Percentiles rank a stretch among this genome's conserved stretches.
Conservation (phyloP, 2,113 vertebrate species). For the Arenaria interpres region DNA sequence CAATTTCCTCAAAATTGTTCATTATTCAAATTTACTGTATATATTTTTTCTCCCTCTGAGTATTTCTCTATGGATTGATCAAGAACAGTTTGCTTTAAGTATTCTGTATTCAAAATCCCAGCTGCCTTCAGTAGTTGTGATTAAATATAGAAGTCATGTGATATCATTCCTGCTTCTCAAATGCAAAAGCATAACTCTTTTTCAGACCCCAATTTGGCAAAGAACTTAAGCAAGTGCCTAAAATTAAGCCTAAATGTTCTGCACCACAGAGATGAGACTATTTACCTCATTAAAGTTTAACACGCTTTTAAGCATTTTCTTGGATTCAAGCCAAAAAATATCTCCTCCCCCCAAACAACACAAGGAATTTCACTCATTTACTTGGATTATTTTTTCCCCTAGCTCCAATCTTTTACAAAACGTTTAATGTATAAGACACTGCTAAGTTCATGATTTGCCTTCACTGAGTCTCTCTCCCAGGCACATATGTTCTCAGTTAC, state of each 20-base stretch:
- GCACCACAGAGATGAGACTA: conserved; percentile 42
- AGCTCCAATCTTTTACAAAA: conserved; percentile 9
- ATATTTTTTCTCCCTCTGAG: conserved; percentile 66
- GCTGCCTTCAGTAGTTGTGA: conserved; percentile 69
- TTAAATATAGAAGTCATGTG: conserved; percentile 71
- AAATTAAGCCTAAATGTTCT: conserved; percentile 57
- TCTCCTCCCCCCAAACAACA: background rate
- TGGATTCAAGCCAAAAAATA: conserved; percentile 19
- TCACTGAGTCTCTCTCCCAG: background rate
- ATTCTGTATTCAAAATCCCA: conserved; percentile 68
- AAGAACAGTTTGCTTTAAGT: conserved; percentile 71
- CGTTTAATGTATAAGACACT: background rate
- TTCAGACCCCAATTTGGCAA: conserved; percentile 63
- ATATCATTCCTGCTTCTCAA: conserved; percentile 47
- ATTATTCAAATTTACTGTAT: conserved; percentile 73
- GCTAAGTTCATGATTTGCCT: background rate
- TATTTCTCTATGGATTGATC: conserved; percentile 68
- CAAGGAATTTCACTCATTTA: conserved; percentile 5
- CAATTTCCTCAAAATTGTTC: conserved; percentile 73
- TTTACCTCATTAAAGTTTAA: conserved; percentile 64
- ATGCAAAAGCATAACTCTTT: conserved; percentile 57
- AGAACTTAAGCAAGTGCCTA: conserved; percentile 55
- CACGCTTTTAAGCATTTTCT: conserved; percentile 43
- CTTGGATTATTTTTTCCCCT: conserved; percentile 10
- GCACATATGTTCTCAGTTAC: background rate